Base-by-base conservation (phyloP, 64 coral and sea anemone species). In the Actinia equina region DNA sequence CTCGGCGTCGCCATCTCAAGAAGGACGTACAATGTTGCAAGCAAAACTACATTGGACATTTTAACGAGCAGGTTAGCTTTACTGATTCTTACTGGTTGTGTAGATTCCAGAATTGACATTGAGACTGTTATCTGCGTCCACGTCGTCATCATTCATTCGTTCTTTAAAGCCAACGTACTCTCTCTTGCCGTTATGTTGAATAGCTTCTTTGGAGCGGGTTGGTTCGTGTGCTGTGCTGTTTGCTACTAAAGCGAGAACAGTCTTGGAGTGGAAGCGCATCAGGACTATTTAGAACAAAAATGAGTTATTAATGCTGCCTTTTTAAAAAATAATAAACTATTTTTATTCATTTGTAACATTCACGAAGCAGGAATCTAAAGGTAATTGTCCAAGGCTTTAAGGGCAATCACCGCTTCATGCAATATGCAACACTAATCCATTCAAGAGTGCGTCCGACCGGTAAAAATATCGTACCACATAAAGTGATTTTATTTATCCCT, bases 141-240 rank as follows among this genome's bases (percentile, higher is more conserved):
- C n/a, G 30, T 37, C 41, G 11, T 41, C 27, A 74, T 74, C 69
- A 14, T 74, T 41, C 69, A 41, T 74, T 14, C 69, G n/a, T 3
- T 74, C 69, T 0, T 14, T 17, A 2, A 81, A 20, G 3, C 43
- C 78, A 52, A 20, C 78, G 44, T 49, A 22, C 22, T 46, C 78
- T 81, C 44, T 81, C 11, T 81, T 81, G 6, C 19, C 44, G 16
- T 19, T 52, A 5, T 74, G 62, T 19, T 10, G 18, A 65, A 65
- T 37, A 14, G 27, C 69, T 41, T 74, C 6, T 2, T 41, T 30
- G 25, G 69, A 25, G 4, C 25, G 69, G 15, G 19, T 44, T 42
- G 83, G 43, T 61, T 85, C 83, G 20, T 85, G 83, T n/a, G 51
- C 83, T 11, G 52, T 85, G 52, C 83, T 85, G 59, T 85, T 63